Evolutionary conservation across 37 sponge, comb jelly and placozoan genomes (phyloP).

Genomic region (Theonella swinhoei): DNA sequence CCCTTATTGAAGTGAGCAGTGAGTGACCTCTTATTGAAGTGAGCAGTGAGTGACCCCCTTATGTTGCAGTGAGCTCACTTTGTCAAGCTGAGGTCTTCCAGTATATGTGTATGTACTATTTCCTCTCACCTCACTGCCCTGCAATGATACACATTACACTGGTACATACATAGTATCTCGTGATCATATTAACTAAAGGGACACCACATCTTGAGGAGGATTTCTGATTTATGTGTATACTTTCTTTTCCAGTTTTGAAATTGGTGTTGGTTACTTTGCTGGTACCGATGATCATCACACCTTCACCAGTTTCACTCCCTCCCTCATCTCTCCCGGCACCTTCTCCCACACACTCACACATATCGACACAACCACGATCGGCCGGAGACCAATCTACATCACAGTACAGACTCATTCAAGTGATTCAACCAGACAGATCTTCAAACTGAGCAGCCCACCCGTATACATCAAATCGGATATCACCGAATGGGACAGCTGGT

Average conservation of each 20-base stretch:
- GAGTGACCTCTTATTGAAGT: too few relatives aligned
- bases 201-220: too few relatives aligned
- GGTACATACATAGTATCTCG: too few relatives aligned
- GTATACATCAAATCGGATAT: conserved; percentile 47
- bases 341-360: background rate
- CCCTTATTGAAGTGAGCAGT: too few relatives aligned
- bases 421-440: conserved; percentile 9
- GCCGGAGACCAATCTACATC: conserved; percentile 37
- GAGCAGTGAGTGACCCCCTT: too few relatives aligned
- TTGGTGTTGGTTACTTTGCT: conserved; percentile 47
- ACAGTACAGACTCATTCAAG: conserved; percentile 44
- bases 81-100: too few relatives aligned
- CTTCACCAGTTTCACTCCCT: conserved; percentile 22
- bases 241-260: conserved; percentile 17
- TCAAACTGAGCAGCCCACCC: conserved; percentile 14
- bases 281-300: conserved; percentile 42
- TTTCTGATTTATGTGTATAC: background rate
- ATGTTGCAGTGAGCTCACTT: too few relatives aligned
- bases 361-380: conserved; percentile 4
- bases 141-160: too few relatives aligned
- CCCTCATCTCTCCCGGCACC: background rate
- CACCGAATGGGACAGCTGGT: conserved; percentile 38
- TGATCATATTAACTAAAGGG: too few relatives aligned
- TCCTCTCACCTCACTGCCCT: too few relatives aligned
- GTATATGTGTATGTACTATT: too few relatives aligned